Conservation (phyloP, 2,797 vertebrate genomes). For the Crax fasciolata region DNA sequence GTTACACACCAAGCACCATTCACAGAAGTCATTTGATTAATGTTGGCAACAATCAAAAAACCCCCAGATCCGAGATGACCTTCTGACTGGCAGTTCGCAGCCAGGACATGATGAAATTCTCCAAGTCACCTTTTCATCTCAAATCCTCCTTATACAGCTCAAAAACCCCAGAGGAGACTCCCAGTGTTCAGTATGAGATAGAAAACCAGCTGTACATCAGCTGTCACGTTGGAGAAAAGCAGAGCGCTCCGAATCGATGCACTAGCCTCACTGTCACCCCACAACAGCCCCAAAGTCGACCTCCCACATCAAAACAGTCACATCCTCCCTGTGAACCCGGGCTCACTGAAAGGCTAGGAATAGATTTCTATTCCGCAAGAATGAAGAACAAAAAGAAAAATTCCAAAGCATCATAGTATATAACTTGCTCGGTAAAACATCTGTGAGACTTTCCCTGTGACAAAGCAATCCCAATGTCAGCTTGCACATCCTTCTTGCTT, state of each 20-base stretch:
- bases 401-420: not conserved
- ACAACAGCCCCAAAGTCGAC: not conserved
- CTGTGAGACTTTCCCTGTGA: accelerated
- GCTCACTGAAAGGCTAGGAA: not conserved
- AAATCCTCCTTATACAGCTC: not conserved
- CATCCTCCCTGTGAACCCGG: not conserved
- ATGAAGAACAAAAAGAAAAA: not conserved
- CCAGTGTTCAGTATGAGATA: not conserved
- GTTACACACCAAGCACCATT: not conserved
- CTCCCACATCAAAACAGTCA: not conserved
- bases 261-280: not conserved
- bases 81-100: not conserved
- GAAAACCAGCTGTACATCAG: not conserved
- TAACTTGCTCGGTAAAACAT: not conserved
- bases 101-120: not conserved
- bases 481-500: not conserved
- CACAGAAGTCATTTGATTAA: not conserved
- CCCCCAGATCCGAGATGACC: not conserved
- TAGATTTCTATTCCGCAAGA: not conserved
- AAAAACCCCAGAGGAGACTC: not conserved
- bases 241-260: not conserved
- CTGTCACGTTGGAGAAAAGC: not conserved
- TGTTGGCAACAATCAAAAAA: not conserved
- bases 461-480: not conserved
- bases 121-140: not conserved